A percentile compares a stretch with the other conserved stretches of the same genome.
Evolutionary conservation across 2,797 vertebrate genomes (phyloP).

Genomic region (Nannoperca obscura): DNA sequence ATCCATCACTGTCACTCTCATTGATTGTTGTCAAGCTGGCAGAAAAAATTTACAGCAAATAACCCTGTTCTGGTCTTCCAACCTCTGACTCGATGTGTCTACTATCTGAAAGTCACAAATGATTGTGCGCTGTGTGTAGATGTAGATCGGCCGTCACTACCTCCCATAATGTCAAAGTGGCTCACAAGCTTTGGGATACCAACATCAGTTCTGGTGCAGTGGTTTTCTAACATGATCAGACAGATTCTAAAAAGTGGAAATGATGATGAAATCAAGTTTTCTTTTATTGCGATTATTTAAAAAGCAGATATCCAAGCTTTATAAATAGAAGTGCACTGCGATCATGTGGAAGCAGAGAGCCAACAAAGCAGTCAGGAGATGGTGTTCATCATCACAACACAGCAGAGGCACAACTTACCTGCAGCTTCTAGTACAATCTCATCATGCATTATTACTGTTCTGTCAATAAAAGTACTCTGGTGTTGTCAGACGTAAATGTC

Average conservation of each 20-base stretch:
- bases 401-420: background rate
- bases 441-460: background rate
- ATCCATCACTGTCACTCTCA: background rate
- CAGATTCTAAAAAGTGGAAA: background rate
- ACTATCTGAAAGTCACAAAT: slow-evolving; percentile 11
- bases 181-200: background rate
- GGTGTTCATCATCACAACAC: slow-evolving; percentile 4
- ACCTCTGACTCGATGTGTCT: background rate
- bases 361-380: slow-evolving; percentile 2
- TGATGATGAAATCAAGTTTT: background rate
- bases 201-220: background rate
- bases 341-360: slow-evolving; percentile 17
- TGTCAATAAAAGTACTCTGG: background rate
- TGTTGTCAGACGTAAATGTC: background rate
- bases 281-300: background rate
- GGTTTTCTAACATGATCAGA: background rate
- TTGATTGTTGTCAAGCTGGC: slow-evolving; percentile 2
- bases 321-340: slow-evolving; percentile 41
- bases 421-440: background rate
- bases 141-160: slow-evolving; percentile 16
- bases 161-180: background rate
- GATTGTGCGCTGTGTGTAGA: slow-evolving; percentile 25
- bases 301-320: slow-evolving; percentile 22
- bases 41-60: background rate
- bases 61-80: background rate